Evolutionary conservation across 2,113 vertebrate species (phyloP), one percentile per base, ranked within the genome.

Genomic region (Podiceps cristatus): DNA sequence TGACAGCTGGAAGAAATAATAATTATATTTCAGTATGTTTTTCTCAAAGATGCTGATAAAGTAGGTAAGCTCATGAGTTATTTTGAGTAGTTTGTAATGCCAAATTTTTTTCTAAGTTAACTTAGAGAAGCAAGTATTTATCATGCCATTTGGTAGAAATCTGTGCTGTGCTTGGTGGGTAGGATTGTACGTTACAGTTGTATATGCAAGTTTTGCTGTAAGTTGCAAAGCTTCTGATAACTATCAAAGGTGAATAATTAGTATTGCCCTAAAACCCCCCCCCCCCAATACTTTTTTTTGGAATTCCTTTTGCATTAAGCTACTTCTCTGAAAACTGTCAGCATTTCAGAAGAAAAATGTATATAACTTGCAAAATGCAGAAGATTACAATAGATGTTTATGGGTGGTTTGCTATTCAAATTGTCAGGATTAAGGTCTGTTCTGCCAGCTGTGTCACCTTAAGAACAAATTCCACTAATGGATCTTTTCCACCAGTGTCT

Each of bases 1-100:
- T 73, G 91, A 87, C 77, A 85, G 71, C 86, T 91, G 86, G 71
- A 92, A 82, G 85, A 88, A 93, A 44, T n/a, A 42, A 23, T 68
- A 58, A 88, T 66, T 76, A 44, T 69, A 13, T 86, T 90, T 76
- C 50, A n/a, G 14, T 75, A 29, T 78, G 86, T 24, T 73, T 80
- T 90, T 68, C 22, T 29, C 22, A 55, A 62, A 88, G 52, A 69
- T 67, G 23, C 31, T 91, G 50, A 12, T 79, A 73, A 83, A 83
- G 35, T 76, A 86, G 53, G 55, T 88, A 80, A 83, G 55, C 11
- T 88, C 16, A 23, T 33, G 31, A 76, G 24, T 40, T 90, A 19
- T 22, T 33, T 31, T 71, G 16, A 79, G 33, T 63, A 52, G 25
- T 56, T 35, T 67, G 29, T 25, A 35, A 12, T 55, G 28, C 5